Evolutionary conservation across 1,140 invertebrate species (phyloP), one percentile per base, ranked within the genome.

Genomic region (Oedothorax gibbosus): DNA sequence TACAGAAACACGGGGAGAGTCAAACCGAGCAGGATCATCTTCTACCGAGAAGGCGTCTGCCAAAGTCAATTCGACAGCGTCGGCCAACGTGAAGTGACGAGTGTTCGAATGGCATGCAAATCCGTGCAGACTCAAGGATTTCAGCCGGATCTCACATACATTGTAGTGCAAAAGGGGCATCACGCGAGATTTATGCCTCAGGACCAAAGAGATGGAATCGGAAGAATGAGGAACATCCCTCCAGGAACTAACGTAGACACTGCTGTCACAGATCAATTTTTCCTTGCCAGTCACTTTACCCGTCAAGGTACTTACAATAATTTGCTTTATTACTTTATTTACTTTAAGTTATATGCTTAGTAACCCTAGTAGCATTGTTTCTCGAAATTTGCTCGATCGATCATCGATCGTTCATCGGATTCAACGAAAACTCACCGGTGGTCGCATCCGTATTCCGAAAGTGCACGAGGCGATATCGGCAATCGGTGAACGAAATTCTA

Each of bases 211-310:
- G 83, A 88, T 60, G 86, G 79, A 18, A 80, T 85, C 11, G 90
- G 90, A 9, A 87, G 85, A 82, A 85, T 78, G 51, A 88, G 88
- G 7, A 97, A 97, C 89, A 95, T 97, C 0, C 93, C 93, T 53
- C 94, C 96, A 0, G 97, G 97, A 9, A 97, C 96, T 0, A 91
- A 94, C 7, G 95, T 98, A 0, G 96, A 98, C 88, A 93, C 91
- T 0, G 88, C 91, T 0, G 97, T 98, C 15, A 94, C 94, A 0
- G 95, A 96, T 90, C 94, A 95, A 0, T 98, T 97, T 90, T 98
- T 95, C 89, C 90, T 98, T 86, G 94, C 95, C 76, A 92, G 92
- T 79, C 93, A 93, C 56, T 56, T 51, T 50, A 93, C 93, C 86
- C 92, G 94, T 73, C 93, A 88, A 81, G 78, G 64, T n/a, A 94